Evolutionary conservation across 2,888 invertebrate species (phyloP), one percentile per base, ranked within the genome.

Genomic region (Podotricha telesiphe): DNA sequence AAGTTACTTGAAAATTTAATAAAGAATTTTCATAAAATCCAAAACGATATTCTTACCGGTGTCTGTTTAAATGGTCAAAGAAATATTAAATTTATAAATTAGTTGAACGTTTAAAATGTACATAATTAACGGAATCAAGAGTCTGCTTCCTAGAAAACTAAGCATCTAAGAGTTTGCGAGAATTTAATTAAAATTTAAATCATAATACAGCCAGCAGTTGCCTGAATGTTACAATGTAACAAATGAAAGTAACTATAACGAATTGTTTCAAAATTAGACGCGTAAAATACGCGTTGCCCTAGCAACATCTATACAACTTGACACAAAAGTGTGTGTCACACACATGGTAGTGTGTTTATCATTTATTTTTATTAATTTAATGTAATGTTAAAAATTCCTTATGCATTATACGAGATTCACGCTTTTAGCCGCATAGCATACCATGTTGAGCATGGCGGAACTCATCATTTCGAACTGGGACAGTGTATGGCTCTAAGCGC

Each of bases 181-280:
- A 72, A 75, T 72, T 74, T 73, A 76, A 76, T 74, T 75, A 74
- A 74, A 74, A 67, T 56, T 69, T 69, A 72, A 71, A 73, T 70
- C 64, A 71, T 72, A 74, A 73, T 50, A 68, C 70, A 68, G 70
- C 66, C 51, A 62, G 70, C 74, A 75, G 71, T 72, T 73, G 74
- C 69, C 58, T 70, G 71, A 65, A 66, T 65, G 64, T 67, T 72
- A 74, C 73, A 74, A 71, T 73, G 70, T 72, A 67, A 68, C 68
- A 53, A 74, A 74, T 74, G 72, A 74, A 67, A 71, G 15, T 55
- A 19, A 51, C 50, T 40, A 40, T 20, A 50, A 51, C 28, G 15
- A 37, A 50, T 51, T 42, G 50, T 50, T 51, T 22, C 10, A 50
- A 50, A 50, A 1, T 42, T 42, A 3, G 42, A 42, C 11, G 13